Evolutionary conservation across 2,797 vertebrate genomes (phyloP).

Genomic region (Valencia hispanica): DNA sequence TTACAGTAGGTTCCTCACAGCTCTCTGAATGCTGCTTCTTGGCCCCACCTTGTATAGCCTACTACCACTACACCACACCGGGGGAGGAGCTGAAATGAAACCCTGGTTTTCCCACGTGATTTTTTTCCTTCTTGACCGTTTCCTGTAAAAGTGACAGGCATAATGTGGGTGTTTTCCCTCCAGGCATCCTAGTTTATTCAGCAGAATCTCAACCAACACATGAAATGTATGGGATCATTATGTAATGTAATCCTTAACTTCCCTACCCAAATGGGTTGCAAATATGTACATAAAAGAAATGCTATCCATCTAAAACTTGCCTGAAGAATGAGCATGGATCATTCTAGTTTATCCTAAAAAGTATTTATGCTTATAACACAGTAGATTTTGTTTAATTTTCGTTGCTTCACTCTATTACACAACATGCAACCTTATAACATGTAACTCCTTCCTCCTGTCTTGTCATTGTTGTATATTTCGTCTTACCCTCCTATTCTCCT

Average conservation of each 20-base stretch:
- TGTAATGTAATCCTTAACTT: not conserved
- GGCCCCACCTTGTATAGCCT: no score
- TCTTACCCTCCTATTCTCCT: no score
- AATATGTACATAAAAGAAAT: not conserved
- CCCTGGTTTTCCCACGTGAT: not conserved
- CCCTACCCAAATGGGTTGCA: not conserved
- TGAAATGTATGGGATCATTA: not conserved
- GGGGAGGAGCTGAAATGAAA: constrained; percentile 6
- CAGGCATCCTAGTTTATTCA: not conserved
- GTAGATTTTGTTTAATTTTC: not conserved
- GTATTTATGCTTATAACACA: not conserved
- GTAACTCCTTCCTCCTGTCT: not conserved
- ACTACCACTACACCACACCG: not conserved
- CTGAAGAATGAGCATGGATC: not conserved
- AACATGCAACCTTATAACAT: not conserved
- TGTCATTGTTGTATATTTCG: not conserved
- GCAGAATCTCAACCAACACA: not conserved
- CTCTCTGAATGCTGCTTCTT: no score
- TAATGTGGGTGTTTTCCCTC: not conserved
- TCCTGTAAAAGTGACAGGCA: constrained; percentile 21
- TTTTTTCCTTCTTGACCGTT: constrained; percentile 29
- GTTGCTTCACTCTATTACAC: not conserved
- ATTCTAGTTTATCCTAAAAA: not conserved
- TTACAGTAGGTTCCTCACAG: no score
- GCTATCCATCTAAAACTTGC: not conserved